Evolutionary conservation across 2,888 invertebrate species (phyloP).

Genomic region (Ashinkailepas kermadecensis): DNA sequence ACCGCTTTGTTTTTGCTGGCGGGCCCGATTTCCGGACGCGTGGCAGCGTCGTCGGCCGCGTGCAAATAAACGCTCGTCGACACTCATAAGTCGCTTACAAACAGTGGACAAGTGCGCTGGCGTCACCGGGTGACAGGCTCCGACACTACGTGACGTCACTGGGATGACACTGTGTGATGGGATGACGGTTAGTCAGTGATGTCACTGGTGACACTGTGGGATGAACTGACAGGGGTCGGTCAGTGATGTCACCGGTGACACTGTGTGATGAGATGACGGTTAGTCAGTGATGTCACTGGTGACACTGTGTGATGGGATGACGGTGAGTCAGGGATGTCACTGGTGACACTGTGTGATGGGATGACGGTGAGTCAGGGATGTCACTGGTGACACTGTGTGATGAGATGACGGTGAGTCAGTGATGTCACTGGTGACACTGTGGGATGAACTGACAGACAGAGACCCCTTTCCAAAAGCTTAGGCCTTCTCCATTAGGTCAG

Average conservation of each 20-base stretch:
- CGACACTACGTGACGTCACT: neutral
- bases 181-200: no score
- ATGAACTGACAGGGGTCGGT: neutral
- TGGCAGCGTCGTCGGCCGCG: neutral
- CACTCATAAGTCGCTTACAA: conserved; percentile 11
- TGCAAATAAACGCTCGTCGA: conserved; percentile 6
- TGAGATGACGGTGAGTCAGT: no score
- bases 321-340: neutral
- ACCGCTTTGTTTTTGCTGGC: conserved; percentile 14
- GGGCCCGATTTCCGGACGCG: neutral
- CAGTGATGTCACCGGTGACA: no score
- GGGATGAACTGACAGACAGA: no score
- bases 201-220: no score
- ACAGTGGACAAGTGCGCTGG: neutral
- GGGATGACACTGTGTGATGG: neutral
- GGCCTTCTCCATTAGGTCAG: no score
- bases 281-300: no score
- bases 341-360: no score
- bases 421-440: no score
- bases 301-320: neutral
- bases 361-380: no score
- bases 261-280: neutral
- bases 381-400: no score
- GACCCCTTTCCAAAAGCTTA: no score
- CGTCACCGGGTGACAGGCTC: neutral